Evolutionary conservation across 2,888 invertebrate species (phyloP).

Genomic region (Tholera decimalis): DNA sequence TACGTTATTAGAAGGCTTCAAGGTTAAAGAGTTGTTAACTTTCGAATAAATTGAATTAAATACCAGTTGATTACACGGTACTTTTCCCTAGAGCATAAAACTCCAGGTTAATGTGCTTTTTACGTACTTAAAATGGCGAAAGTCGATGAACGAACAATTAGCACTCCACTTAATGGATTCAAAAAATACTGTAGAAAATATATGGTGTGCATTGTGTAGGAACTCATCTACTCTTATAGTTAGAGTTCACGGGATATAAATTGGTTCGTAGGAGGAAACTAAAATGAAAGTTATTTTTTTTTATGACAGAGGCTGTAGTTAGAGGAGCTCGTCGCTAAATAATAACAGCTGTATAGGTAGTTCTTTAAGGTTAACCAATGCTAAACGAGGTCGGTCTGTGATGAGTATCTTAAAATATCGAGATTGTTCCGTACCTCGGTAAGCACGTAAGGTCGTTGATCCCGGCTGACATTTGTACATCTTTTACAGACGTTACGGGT

Average conservation of each 20-base stretch:
- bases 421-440: too few species aligned
- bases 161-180: conserved; percentile 35
- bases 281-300: background rate
- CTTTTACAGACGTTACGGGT: too few species aligned
- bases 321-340: too few species aligned
- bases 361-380: too few species aligned
- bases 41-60: background rate
- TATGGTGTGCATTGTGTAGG: background rate
- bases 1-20: conserved; percentile 1
- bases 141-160: conserved; percentile 55
- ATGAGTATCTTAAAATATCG: too few species aligned
- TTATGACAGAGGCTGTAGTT: too few species aligned
- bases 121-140: conserved; percentile 51
- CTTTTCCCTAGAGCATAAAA: conserved; percentile 40
- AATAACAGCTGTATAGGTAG: too few species aligned
- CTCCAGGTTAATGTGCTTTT: conserved; percentile 47
- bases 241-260: background rate
- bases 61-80: conserved; percentile 26
- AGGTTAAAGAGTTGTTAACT: conserved; percentile 12
- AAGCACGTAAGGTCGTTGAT: too few species aligned
- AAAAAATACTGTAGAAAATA: conserved; percentile 30
- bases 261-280: background rate
- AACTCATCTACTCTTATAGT: background rate
- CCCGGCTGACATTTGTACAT: too few species aligned
- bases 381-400: too few species aligned